Percentiles rank a stretch among this genome's conserved stretches.
Conservation (phyloP, 2,888 invertebrate species). For the Polyploca ridens region DNA sequence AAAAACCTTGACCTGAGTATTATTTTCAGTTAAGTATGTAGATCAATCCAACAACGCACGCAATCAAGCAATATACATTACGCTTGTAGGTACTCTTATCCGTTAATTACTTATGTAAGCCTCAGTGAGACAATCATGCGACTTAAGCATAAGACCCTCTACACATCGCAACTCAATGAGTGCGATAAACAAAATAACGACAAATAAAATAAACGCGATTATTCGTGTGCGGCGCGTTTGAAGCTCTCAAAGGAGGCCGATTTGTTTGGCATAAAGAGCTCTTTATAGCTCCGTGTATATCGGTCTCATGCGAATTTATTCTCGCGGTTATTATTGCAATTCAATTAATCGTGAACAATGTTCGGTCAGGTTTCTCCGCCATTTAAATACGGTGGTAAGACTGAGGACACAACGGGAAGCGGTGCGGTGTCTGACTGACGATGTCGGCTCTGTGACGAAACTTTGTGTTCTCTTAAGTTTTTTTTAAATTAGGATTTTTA, state of each 20-base stretch:
- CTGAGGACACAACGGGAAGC: slow-evolving; percentile 35
- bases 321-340: slow-evolving; percentile 79
- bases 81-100: background rate
- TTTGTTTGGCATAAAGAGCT: slow-evolving; percentile 82
- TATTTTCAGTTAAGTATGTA: background rate
- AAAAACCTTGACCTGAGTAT: background rate
- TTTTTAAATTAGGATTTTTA: background rate
- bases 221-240: slow-evolving; percentile 71
- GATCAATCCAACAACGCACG: background rate
- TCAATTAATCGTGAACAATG: slow-evolving; percentile 76
- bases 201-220: slow-evolving; percentile 70
- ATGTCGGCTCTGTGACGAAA: slow-evolving; percentile 39
- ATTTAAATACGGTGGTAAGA: slow-evolving; percentile 38
- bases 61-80: background rate
- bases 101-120: slow-evolving; percentile 14
- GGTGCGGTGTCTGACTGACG: background rate
- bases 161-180: slow-evolving; percentile 46
- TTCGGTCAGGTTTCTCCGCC: slow-evolving; percentile 64
- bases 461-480: slow-evolving; percentile 27
- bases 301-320: slow-evolving; percentile 75
- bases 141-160: slow-evolving; percentile 37
- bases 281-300: slow-evolving; percentile 70
- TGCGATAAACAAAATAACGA: slow-evolving; percentile 60
- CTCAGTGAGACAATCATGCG: slow-evolving; percentile 28
- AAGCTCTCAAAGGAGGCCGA: slow-evolving; percentile 77